phyloP scores from a whole-genome alignment of 2,797 vertebrate species.

The Novumbra hubbsi region DNA sequence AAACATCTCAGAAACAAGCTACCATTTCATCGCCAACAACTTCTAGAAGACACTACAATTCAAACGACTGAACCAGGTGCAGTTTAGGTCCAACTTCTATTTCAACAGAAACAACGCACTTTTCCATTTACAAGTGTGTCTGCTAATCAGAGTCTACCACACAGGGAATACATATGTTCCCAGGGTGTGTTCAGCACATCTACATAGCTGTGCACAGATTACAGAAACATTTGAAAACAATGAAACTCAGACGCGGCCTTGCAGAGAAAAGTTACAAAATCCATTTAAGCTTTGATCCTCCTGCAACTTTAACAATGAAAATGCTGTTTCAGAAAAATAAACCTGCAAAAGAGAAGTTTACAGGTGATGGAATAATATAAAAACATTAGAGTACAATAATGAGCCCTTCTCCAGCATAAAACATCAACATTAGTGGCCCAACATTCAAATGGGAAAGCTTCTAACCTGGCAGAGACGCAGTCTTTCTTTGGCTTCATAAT shows the following conservation, averaged over 20 bases:
- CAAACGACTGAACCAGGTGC: neutral
- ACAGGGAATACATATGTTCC: neutral
- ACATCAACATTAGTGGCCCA: slow-evolving; percentile 17
- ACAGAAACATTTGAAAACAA: slow-evolving; percentile 3
- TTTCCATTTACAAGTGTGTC: neutral
- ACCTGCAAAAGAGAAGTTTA: slow-evolving; percentile 15
- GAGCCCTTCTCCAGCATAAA: slow-evolving; percentile 8
- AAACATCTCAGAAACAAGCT: slow-evolving; percentile 7
- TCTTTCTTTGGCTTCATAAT: slow-evolving; percentile 13
- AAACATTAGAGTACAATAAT: slow-evolving; percentile 4
- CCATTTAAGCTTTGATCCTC: neutral
- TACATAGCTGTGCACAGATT: neutral
- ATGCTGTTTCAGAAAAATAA: slow-evolving; percentile 4
- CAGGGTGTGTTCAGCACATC: neutral
- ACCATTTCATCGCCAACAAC: neutral
- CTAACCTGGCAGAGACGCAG: slow-evolving; percentile 7
- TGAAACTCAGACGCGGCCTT: neutral
- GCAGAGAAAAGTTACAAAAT: neutral
- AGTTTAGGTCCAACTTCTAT: slow-evolving; percentile 1
- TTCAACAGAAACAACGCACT: neutral
- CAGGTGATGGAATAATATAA: slow-evolving; percentile 11
- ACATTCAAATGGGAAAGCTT: slow-evolving; percentile 21
- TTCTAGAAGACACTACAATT: neutral
- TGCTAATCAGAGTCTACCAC: neutral
- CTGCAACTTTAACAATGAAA: slow-evolving; percentile 11